Base-by-base conservation (phyloP, 2,888 invertebrate species). In the Sphecodes monilicornis region DNA sequence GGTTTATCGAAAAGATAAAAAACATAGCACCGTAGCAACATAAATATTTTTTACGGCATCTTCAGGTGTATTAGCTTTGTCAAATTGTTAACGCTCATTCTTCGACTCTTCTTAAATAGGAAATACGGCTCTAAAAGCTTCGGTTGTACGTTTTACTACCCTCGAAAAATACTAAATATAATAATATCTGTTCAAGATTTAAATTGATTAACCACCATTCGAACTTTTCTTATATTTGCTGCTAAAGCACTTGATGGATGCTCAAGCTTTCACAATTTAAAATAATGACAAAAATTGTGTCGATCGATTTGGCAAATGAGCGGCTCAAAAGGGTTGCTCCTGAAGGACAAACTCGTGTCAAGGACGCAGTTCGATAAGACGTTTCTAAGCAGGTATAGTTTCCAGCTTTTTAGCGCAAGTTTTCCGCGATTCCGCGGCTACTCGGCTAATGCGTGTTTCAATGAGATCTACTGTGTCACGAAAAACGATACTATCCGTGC, bases 401-500 rank as follows among this genome's bases (percentile, higher is more conserved):
- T 18, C 22, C 22, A 50, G 22, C 16, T 70, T 36, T 8, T 29
- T 29, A 10, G 16, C 16, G 13, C 57, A 39, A n/a, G 32, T 5
- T 50, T 66, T 70, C 36, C n/a, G 29, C 57, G 69, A 68, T 69
- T 57, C 66, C 13, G 11, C 18, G 22, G 13, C 16, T 5, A 29
- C 16, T 32, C 8, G 3, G 32, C 50, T 3, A 29, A 3, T 32
- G 32, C 32, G 66, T 66, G 36, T 57, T 68, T 68, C 60, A 39
- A 41, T 16, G 29, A 43, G 66, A 50, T 77, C 73, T 60, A 79
- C 86, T 75, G 29, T 69, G 75, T 66, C 76, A 60, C 69, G 84
- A 76, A 86, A 86, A 84, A 57, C 73, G 76, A 86, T 76, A 84
- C 78, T 72, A 54, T 57, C 4, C 22, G 8, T 22, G 29, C 18